Evolutionary conservation across 30 jellyfish, hydroid and myxozoan species (phyloP).

Genomic region (Aurelia sp.): DNA sequence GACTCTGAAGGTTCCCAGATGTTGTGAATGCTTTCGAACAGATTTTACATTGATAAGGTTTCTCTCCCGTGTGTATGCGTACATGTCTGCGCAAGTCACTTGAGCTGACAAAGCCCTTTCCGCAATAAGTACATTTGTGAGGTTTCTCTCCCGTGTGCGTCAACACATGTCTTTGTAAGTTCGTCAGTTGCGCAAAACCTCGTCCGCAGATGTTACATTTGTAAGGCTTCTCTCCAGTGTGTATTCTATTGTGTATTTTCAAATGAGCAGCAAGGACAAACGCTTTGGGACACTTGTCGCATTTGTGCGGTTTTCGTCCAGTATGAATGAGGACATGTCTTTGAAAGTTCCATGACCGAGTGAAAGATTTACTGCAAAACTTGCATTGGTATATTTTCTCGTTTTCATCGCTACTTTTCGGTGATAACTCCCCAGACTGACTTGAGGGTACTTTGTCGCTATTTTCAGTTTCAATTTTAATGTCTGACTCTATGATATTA

Average conservation of each 20-base stretch:
- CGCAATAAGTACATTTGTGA: conserved; percentile 95
- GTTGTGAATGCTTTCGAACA: conserved; percentile 98
- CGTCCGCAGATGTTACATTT: conserved; percentile 95
- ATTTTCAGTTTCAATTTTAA: conserved; percentile 57
- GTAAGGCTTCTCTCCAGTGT: conserved; percentile 99
- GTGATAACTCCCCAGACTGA: conserved; percentile 84
- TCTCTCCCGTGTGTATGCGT: conserved; percentile 98
- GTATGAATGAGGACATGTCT: conserved; percentile 97
- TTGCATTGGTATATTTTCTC: conserved; percentile 93
- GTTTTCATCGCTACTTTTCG: conserved; percentile 84
- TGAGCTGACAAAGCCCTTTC: conserved; percentile 94
- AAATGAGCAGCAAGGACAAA: conserved; percentile 97
- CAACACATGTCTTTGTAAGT: conserved; percentile 92
- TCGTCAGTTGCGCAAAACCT: conserved; percentile 98
- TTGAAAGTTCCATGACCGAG: conserved; percentile 97
- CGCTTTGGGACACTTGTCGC: conserved; percentile 97
- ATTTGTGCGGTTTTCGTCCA: conserved; percentile 98
- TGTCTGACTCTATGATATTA: conserved; percentile 46
- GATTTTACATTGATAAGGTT: conserved; percentile 96
- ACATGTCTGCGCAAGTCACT: conserved; percentile 97
- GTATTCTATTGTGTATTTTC: conserved; percentile 94
- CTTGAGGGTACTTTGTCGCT: conserved; percentile 79
- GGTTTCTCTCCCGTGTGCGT: conserved; percentile 99
- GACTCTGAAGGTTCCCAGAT: conserved; percentile 92
- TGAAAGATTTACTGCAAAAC: conserved; percentile 85